A percentile compares a stretch with the other conserved stretches of the same genome.
phyloP scores from a whole-genome alignment of 2,888 invertebrate genomes.

The Lasioglossum leucozonium region DNA sequence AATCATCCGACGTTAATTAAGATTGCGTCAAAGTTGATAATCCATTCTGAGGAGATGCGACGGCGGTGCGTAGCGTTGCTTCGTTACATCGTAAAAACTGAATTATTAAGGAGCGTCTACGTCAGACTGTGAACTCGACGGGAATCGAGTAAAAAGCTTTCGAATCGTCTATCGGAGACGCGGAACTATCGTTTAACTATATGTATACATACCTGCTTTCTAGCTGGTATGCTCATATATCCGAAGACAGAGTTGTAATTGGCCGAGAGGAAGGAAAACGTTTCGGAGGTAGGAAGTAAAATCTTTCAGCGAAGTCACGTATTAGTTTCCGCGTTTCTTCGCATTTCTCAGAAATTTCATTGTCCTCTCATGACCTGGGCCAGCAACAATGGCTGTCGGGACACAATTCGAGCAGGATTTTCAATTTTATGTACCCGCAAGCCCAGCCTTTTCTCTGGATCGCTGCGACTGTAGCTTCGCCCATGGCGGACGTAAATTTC shows the following conservation, averaged over 20 bases:
- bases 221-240: constrained; percentile 31
- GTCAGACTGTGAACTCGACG: background rate
- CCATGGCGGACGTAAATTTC: background rate
- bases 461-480: constrained; percentile 3
- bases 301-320: constrained; percentile 43
- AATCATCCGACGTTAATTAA: constrained; percentile 6
- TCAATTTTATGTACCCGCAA: constrained; percentile 59
- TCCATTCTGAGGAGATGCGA: background rate
- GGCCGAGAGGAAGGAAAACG: constrained; percentile 35
- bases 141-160: background rate
- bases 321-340: constrained; percentile 56
- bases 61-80: background rate
- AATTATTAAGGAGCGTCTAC: constrained; percentile 7
- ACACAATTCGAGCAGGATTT: constrained; percentile 69
- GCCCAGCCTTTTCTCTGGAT: constrained; percentile 29
- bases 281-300: constrained; percentile 36
- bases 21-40: constrained; percentile 6
- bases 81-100: background rate
- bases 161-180: background rate
- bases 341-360: constrained; percentile 72
- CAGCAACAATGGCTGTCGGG: constrained; percentile 64
- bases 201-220: background rate
- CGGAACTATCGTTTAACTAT: background rate
- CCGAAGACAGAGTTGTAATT: constrained; percentile 60
- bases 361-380: constrained; percentile 61